Conservation (phyloP, 1,140 invertebrate genomes). For the Zaprionus kolodkinae region DNA sequence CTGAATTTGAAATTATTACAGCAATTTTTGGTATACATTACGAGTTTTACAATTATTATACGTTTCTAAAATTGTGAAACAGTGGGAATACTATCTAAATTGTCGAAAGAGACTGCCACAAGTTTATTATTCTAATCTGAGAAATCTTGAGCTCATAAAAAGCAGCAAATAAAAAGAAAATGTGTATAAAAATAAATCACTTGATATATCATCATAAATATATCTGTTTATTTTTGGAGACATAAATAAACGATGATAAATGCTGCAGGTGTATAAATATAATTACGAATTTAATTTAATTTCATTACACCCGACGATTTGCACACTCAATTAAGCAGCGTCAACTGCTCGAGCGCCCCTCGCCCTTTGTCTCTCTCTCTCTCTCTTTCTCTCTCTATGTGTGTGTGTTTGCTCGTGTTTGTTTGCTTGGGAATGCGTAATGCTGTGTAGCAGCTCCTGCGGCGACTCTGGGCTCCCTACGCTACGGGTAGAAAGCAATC, state of each 20-base stretch:
- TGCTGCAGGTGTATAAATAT: not conserved
- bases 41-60: too few species aligned
- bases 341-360: not conserved
- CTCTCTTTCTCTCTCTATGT: not conserved
- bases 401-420: not conserved
- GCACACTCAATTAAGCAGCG: not conserved
- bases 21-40: too few species aligned
- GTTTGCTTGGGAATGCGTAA: constrained; percentile 33
- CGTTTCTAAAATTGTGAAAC: too few species aligned
- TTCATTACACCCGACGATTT: not conserved
- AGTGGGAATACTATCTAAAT: too few species aligned
- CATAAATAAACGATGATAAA: not conserved
- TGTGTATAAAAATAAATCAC: not conserved
- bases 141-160: too few species aligned
- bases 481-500: constrained; percentile 61
- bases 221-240: not conserved
- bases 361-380: not conserved
- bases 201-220: not conserved
- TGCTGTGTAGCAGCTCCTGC: constrained; percentile 16
- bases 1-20: too few species aligned
- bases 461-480: constrained; percentile 11
- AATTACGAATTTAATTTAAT: not conserved
- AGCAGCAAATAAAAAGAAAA: too few species aligned
- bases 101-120: too few species aligned
- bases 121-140: too few species aligned